Base-by-base conservation (phyloP, 1,140 invertebrate genomes). In the Ooceraea biroi region DNA sequence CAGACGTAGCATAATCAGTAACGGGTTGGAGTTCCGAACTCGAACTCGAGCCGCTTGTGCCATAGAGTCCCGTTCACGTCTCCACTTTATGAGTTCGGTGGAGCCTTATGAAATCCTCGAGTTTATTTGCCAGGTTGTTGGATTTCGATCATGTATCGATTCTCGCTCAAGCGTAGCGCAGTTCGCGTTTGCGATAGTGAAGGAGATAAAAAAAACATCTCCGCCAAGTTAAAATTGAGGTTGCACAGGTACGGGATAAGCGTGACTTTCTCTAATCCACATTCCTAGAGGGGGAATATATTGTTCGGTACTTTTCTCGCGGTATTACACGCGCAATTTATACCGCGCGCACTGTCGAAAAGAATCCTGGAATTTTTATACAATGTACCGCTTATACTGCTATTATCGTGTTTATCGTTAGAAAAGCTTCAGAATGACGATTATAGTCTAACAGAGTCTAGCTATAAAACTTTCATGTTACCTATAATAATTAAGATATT, bases 221-320 rank as follows among this genome's bases (percentile, higher is more conserved):
- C 66, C 52, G 7, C 46, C 55, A 17, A 78, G 30, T 78, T 78
- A 68, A 65, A 78, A 78, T 66, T 30, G 73, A 76, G 55, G 60
- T 66, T 77, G 36, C 61, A 55, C 36, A 14, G 2, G 36, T 36
- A 7, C 48, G 17, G 19, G n/a, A 55, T 41, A 55, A 44, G 14
- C 12, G 22, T 41, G 44, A 78, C 61, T 66, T 66, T 78, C 48
- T 78, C 48, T 44, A 36, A 36, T 68, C 17, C 14, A 41, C 74
- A 68, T 78, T 78, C 60, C 63, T 65, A 63, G 5, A 30, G 27
- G 11, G 57, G 63, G 19, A 73, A n/a, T 60, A 73, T 12, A 57
- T 60, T 46, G 55, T 58, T 73, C 52, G 14, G 27, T 41, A 14
- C 8, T 44, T 12, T 44, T 60, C 57, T 14, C 19, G 17, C 36